Base-by-base conservation (phyloP, 2,797 vertebrate species). In the Lacerta bilineata region DNA sequence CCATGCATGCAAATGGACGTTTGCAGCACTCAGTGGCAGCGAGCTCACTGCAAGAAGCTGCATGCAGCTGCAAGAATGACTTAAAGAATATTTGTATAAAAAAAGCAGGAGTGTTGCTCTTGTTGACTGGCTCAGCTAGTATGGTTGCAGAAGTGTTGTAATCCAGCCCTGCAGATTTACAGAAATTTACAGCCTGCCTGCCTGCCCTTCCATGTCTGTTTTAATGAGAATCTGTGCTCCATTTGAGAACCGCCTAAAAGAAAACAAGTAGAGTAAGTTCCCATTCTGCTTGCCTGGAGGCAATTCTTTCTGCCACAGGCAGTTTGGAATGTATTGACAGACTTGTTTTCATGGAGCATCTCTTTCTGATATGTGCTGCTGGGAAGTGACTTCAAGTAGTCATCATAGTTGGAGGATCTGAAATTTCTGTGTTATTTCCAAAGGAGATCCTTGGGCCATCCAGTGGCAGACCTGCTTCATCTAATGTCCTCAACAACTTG, bases 361-460 rank as follows among this genome's bases (percentile, higher is more conserved):
- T 50, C 43, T 84, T 79, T 74, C 50, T 66, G 25, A 20, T 10
- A 39, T 8, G 17, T 77, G 39, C 69, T 72, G 46, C 18, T n/a
- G 55, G 36, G 27, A 13, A 13, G 27, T 29, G 41, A 20, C 46
- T 27, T n/a, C 1, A 9, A 8, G 15, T 2, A 7, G 27, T 17
- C 23, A 9, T 55, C 23, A 33, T 29, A 39, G 10, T 17, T 18
- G 18, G 25, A 64, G 55, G 23, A 3, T 9, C 55, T 61, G 36
- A 61, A 61, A 36, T 17, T 23, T 2, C 68, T 80, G 3, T 86
- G 71, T 74, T 61, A 83, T 74, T n/a, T 74, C 50, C 81, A 25
- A 88, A 99, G 99, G 99, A 99, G 91, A 98, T 99, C 87, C 95
- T 99, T 68, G 98, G 98, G 77, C 97, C 97, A 6, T 96, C 97